A percentile compares a stretch with the other conserved stretches of the same genome.
Conservation (phyloP, 2,797 vertebrate genomes). For the Notolabrus celidotus region DNA sequence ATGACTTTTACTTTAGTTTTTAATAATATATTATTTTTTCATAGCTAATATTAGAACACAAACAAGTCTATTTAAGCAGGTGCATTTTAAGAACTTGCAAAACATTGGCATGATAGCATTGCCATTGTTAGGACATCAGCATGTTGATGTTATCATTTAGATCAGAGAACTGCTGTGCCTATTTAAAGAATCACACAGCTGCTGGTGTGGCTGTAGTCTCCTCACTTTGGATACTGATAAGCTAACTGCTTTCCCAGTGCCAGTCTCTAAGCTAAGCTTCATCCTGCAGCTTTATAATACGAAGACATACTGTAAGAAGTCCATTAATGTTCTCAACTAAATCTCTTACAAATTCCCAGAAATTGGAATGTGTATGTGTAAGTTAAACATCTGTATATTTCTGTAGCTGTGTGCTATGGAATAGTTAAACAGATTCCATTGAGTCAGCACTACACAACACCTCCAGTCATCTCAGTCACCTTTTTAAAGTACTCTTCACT, state of each 20-base stretch:
- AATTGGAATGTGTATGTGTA: too few relatives aligned
- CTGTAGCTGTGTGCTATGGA: not conserved
- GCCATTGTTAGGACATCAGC: too few relatives aligned
- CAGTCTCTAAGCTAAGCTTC: not conserved
- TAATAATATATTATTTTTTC: too few relatives aligned
- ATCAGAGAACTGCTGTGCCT: not conserved
- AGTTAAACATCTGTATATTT: not conserved
- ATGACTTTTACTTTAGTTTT: too few relatives aligned
- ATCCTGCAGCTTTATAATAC: not conserved
- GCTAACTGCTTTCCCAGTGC: not conserved
- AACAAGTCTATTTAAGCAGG: too few relatives aligned
- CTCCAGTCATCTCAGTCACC: conserved; percentile 25
- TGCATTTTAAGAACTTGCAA: not conserved
- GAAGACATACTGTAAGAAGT: not conserved
- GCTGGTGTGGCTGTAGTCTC: not conserved
- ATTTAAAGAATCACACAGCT: not conserved
- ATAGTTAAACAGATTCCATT: not conserved
- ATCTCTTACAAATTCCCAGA: too few relatives aligned
- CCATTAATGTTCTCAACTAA: too few relatives aligned
- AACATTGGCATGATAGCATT: too few relatives aligned
- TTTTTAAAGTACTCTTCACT: conserved; percentile 16
- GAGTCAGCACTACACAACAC: conserved; percentile 12
- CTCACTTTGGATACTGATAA: not conserved
- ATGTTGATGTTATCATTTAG: not conserved
- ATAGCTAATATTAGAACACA: too few relatives aligned